A percentile compares a stretch with the other conserved stretches of the same genome.
Evolutionary conservation across 1,140 invertebrate species (phyloP).

Genomic region (Drosophila nebulosa): DNA sequence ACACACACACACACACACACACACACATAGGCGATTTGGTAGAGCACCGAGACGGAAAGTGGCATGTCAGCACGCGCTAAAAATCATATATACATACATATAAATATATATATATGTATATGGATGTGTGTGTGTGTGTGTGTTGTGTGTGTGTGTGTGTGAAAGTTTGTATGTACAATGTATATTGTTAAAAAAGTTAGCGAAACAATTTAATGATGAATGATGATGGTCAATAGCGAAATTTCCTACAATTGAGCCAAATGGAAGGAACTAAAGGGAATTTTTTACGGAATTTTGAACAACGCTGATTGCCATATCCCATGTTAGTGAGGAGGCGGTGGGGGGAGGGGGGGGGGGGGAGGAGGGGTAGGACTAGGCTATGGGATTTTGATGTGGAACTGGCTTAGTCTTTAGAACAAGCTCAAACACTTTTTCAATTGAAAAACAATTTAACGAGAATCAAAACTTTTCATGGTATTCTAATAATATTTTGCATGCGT

Average conservation of each 20-base stretch:
- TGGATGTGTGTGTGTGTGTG: not conserved
- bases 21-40: not conserved
- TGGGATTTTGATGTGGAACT: no score
- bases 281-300: not conserved
- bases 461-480: not conserved
- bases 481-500: no score
- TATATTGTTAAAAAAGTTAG: conserved; percentile 68
- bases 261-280: not conserved
- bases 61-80: conserved; percentile 65
- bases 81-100: not conserved
- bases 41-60: conserved; percentile 41
- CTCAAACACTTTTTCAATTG: conserved; percentile 39
- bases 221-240: conserved; percentile 70
- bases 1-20: not conserved
- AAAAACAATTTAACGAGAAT: conserved; percentile 49
- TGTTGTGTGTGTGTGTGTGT: no score
- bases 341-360: not conserved
- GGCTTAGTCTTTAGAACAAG: no score
- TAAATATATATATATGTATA: not conserved
- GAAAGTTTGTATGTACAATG: not conserved
- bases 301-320: not conserved
- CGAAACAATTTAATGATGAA: conserved; percentile 78
- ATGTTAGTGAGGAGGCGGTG: not conserved
- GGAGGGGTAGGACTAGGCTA: no score
- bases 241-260: conserved; percentile 30